Evolutionary conservation across 2,888 invertebrate species (phyloP).

Genomic region (Atrina japonica): DNA sequence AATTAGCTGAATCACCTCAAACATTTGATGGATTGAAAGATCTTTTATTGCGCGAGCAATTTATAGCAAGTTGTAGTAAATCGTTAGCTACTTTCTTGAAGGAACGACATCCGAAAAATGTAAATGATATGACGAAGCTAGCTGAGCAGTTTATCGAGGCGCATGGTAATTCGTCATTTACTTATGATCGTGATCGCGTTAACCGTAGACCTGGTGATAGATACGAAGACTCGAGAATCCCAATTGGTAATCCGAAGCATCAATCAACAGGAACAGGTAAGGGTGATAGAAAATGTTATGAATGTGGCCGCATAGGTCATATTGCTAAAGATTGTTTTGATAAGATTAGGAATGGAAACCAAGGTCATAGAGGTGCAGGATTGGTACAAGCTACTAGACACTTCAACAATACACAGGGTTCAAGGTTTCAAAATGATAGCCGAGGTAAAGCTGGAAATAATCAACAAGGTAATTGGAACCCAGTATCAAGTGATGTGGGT

Average conservation of each 20-base stretch:
- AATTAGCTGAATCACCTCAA: constrained; percentile 16
- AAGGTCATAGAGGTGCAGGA: too few relatives aligned
- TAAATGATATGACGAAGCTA: constrained; percentile 17
- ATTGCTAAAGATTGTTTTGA: constrained; percentile 12
- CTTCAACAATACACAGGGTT: too few relatives aligned
- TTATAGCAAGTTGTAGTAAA: constrained; percentile 16
- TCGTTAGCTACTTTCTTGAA: constrained; percentile 24
- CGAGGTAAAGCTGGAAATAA: too few relatives aligned
- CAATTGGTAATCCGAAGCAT: too few relatives aligned
- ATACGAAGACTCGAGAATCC: too few relatives aligned
- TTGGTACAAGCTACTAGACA: too few relatives aligned
- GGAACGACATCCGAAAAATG: constrained; percentile 19
- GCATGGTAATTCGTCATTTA: constrained; percentile 16
- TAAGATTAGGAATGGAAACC: too few relatives aligned
- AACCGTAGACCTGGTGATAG: neutral
- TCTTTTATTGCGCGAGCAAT: constrained; percentile 32
- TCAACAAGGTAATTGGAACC: too few relatives aligned
- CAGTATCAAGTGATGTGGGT: too few relatives aligned
- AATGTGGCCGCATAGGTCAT: constrained; percentile 6
- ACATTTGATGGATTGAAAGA: constrained; percentile 24
- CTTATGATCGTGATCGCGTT: neutral
- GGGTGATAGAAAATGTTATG: constrained; percentile 17
- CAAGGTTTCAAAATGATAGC: too few relatives aligned
- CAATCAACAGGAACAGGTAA: too few relatives aligned
- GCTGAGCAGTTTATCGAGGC: constrained; percentile 41